Evolutionary conservation across 2,888 invertebrate species (phyloP), one percentile per base, ranked within the genome.

Genomic region (Xanthostigma xanthostigma): DNA sequence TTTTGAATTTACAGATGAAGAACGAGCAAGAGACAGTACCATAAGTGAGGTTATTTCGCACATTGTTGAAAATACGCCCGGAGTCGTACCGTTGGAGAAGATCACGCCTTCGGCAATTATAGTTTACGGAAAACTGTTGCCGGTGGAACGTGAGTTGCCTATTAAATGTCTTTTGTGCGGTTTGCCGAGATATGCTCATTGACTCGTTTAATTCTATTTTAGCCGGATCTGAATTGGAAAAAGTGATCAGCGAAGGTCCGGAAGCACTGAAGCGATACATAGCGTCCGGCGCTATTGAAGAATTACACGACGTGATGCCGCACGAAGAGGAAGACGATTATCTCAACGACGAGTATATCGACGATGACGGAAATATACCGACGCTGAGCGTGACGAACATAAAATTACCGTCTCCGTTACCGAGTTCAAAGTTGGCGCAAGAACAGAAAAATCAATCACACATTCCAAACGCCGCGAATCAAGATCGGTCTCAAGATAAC

Each of bases 81-180:
- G 88, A 44, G 84, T 84, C 45, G 78, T 87, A 44, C 84, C 84
- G 35, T 68, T 88, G 13, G 78, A 81, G 55, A 82, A 87, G 63
- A 78, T 88, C 47, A 76, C 80, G 56, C 85, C 88, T 11, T 81
- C 84, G 55, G 86, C 86, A 2, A 83, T 90, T 58, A 81, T 85
- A 56, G 76, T 88, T 49, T 87, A 87, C 65, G 87, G 86, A n/a
- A 87, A 85, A 72, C 70, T 86, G 52, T 78, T 90, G 55, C 73
- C 82, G 36, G 85, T 89, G 11, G 82, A 82, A 67, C 70, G 77
- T 78, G 65, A 70, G 75, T 66, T 50, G 11, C 27, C 17, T n/a
- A 27, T 35, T 38, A 41, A 36, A 33, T 27, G 12, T 44, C 17
- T 14, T 41, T 10, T 41, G 12, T 41, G 9, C n/a, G 2, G 14